These are phyloP conservation scores for Diadumene lineata DNA, from an alignment of 92 coral and sea anemone species.

Conservation along the genomic window DNA sequence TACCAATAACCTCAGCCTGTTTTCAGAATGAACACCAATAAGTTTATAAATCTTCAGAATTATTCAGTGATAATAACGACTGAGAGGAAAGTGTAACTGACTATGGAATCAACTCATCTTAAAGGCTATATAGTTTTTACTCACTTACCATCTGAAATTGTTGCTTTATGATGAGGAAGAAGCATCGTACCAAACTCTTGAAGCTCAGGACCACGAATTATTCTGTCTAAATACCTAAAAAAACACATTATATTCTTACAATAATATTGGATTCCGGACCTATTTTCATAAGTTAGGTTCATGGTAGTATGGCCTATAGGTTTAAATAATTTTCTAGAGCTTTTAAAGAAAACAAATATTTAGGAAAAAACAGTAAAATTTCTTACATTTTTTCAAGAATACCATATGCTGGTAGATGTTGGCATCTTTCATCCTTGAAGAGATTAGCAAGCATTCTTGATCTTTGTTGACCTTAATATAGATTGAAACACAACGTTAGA, in stretches of 20 bases:
- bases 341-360: too few relatives aligned
- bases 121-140: too few relatives aligned
- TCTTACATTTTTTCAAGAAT: constrained; percentile 95
- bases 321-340: too few relatives aligned
- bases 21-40: too few relatives aligned
- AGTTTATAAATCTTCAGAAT: too few relatives aligned
- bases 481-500: background rate
- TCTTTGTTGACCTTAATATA: constrained; percentile 90
- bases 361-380: constrained; percentile 1
- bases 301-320: background rate
- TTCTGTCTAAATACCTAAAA: constrained; percentile 92
- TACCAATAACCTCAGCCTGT: too few relatives aligned
- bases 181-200: constrained; percentile 89
- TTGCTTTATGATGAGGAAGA: constrained; percentile 95
- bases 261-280: too few relatives aligned
- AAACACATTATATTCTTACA: background rate
- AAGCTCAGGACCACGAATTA: constrained; percentile 95
- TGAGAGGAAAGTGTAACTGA: too few relatives aligned
- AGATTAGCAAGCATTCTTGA: constrained; percentile 93
- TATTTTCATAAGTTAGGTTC: too few relatives aligned
- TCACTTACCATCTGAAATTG: constrained; percentile 83
- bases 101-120: too few relatives aligned
- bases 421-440: constrained; percentile 97
- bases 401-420: constrained; percentile 95
- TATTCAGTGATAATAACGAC: too few relatives aligned